Base-by-base conservation (phyloP, 2,113 vertebrate species). In the Dipodomys stephensi region DNA sequence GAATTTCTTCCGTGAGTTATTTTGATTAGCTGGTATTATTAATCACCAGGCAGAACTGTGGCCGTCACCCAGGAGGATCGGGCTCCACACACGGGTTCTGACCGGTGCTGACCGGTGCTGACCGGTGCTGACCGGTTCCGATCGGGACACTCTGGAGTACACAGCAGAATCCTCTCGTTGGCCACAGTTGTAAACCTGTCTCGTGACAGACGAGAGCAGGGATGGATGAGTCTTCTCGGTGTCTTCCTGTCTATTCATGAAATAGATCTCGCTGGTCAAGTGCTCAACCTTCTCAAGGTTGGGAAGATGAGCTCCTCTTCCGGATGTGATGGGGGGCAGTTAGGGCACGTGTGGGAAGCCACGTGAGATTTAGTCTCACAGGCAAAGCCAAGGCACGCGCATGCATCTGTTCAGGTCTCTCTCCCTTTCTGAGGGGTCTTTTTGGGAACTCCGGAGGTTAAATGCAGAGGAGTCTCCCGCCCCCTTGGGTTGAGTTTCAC, bases 241-340 rank as follows among this genome's bases (percentile, higher is more conserved):
- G 4, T 77, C 71, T 35, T 30, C 60, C 57, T 25, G 22, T 27
- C 15, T 7, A 1, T 73, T 83, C 18, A 2, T n/a, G 69, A 73
- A 91, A 4, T 25, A 30, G 28, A 22, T 27, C 74, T 73, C 84
- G 4, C 25, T 1, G 4, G 78, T 71, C 18, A 25, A 39, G 71
- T 91, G 77, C 68, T 32, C 81, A 62, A 7, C 88, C 57, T 53
- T 90, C 83, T 87, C 68, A 60, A 80, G 72, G 35, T 77, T 39
- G 64, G 46, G 80, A 65, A 57, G 71, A 74, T 62, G 11, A 82
- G 73, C 73, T 25, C 62, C 72, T 81, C 44, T 60, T 86, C 53
- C 81, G 57, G 57, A 49, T 68, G 80, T 89, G 7, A 25, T 13
- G 35, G 65, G 90, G 28, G 46, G 49, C 35, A 44, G 53, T 83